Evolutionary conservation across 2,888 invertebrate species (phyloP).

Genomic region (Agriopis aurantiaria): DNA sequence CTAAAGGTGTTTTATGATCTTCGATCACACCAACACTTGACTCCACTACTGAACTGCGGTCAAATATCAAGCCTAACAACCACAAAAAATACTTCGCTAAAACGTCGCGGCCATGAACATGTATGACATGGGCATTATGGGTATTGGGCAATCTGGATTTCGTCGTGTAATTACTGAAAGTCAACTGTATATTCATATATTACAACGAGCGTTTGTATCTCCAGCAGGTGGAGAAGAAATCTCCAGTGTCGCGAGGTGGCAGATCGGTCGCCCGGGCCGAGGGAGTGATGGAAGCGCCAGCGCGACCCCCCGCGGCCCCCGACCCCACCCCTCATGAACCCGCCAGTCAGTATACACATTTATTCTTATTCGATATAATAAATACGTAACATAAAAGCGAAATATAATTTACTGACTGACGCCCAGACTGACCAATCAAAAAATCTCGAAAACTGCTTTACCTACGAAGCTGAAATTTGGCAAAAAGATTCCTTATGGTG

Average conservation of each 20-base stretch:
- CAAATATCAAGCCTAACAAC: not conserved
- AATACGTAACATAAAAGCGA: too few relatives aligned
- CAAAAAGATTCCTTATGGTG: too few relatives aligned
- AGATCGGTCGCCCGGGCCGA: conserved; percentile 46
- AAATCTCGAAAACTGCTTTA: too few relatives aligned
- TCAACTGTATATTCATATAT: not conserved
- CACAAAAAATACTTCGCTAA: not conserved
- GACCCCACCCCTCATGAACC: conserved; percentile 42
- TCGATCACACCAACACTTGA: too few relatives aligned
- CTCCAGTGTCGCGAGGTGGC: conserved; percentile 57
- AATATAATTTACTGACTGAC: too few relatives aligned
- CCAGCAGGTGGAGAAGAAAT: conserved; percentile 59
- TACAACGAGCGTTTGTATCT: not conserved
- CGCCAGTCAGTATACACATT: conserved; percentile 32
- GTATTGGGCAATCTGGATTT: not conserved
- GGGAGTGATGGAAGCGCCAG: conserved; percentile 56
- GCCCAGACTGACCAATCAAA: too few relatives aligned
- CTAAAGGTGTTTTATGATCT: too few relatives aligned
- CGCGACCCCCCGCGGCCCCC: conserved; percentile 41
- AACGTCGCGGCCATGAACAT: not conserved
- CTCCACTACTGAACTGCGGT: too few relatives aligned
- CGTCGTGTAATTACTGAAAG: not conserved
- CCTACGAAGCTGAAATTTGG: too few relatives aligned
- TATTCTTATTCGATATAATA: too few relatives aligned
- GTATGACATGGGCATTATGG: not conserved